These are phyloP conservation scores for Belgica antarctica DNA, from an alignment of 2,888 invertebrate genomes.

Conservation along the genomic window DNA sequence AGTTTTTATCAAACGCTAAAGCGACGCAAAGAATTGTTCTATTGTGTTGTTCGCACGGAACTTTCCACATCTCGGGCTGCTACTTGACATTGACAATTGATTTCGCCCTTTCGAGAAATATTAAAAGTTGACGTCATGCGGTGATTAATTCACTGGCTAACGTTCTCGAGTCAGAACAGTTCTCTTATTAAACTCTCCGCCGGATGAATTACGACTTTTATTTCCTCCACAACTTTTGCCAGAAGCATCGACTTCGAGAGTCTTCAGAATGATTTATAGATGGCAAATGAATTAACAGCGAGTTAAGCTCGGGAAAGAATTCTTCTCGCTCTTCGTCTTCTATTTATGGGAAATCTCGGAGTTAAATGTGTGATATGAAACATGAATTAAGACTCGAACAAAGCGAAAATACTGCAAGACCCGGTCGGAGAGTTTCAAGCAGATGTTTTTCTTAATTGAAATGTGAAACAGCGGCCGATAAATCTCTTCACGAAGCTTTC, in stretches of 20 bases:
- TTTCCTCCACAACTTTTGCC: constrained; percentile 4
- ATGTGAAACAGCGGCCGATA: constrained; percentile 4
- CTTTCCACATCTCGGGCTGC: not conserved
- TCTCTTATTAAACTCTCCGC: not conserved
- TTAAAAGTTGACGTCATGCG: not conserved
- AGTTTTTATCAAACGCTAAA: too few relatives aligned
- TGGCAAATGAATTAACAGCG: not conserved
- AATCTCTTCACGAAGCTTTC: not conserved
- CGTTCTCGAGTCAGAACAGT: not conserved
- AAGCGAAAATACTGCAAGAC: too few relatives aligned
- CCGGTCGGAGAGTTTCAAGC: too few relatives aligned
- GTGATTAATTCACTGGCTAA: not conserved
- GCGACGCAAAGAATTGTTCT: constrained; percentile 6
- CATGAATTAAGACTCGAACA: constrained; percentile 15
- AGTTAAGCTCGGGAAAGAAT: not conserved
- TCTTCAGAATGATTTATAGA: not conserved
- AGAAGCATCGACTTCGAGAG: not conserved
- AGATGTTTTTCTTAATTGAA: constrained; percentile 7
- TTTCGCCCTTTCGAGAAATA: not conserved
- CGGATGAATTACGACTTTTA: constrained; percentile 2
- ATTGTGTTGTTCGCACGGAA: not conserved
- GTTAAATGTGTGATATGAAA: constrained; percentile 6
- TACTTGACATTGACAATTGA: not conserved
- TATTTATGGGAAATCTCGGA: not conserved
- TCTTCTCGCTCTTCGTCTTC: not conserved